Percentiles rank a stretch among this genome's conserved stretches.
Conservation (phyloP, 2,113 vertebrate species). For the Macquaria ambigua region DNA sequence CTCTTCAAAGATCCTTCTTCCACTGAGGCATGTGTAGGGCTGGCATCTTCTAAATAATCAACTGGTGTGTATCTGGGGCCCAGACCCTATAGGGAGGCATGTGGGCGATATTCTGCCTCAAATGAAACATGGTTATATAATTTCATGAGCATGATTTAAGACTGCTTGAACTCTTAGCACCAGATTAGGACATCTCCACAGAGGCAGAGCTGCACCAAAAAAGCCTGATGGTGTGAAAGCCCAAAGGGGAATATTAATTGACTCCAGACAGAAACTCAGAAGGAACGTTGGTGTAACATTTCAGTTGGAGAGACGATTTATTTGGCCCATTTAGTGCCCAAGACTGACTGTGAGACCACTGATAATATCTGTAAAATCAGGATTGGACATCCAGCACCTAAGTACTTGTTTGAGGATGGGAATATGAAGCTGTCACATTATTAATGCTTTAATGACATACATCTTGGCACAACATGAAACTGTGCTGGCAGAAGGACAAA, state of each 20-base stretch:
- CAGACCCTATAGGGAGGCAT: background rate
- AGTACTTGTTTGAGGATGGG: slow-evolving; percentile 5
- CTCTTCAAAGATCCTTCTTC: slow-evolving; percentile 14
- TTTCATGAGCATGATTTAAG: slow-evolving; percentile 23
- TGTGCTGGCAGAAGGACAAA: slow-evolving; percentile 43
- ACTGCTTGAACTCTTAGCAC: slow-evolving; percentile 9
- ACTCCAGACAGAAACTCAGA: background rate
- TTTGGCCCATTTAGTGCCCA: background rate
- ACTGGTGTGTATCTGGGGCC: background rate
- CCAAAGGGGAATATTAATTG: background rate
- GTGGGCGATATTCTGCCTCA: slow-evolving; percentile 5
- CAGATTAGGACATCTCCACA: background rate
- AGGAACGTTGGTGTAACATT: background rate
- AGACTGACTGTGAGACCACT: background rate
- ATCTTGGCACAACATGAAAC: slow-evolving; percentile 44
- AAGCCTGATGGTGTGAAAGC: slow-evolving; percentile 3
- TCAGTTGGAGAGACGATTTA: background rate
- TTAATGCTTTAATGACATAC: slow-evolving; percentile 36
- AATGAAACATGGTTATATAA: slow-evolving; percentile 16
- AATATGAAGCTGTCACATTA: slow-evolving; percentile 35
- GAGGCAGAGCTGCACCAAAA: background rate
- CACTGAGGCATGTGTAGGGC: slow-evolving; percentile 21
- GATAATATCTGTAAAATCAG: background rate
- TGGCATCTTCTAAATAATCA: slow-evolving; percentile 35
- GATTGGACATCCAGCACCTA: background rate